These are phyloP conservation scores for Flabesymbios commensalis DNA, from an alignment of 2,888 invertebrate species.

Conservation along the genomic window DNA sequence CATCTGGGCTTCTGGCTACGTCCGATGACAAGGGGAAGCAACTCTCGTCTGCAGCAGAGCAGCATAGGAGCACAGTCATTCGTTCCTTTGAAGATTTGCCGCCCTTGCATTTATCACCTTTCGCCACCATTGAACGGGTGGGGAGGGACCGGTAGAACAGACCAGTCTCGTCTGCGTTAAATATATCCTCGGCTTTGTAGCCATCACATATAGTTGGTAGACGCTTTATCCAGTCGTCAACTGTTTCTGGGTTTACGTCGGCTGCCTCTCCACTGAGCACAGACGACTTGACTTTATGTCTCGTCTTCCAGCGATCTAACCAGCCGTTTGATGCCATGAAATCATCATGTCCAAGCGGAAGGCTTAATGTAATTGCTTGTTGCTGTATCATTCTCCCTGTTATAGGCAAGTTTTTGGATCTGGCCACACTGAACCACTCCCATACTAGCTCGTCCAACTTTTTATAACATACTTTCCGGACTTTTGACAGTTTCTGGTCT, in stretches of 20 bases:
- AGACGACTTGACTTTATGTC: no score
- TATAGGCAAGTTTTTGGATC: no score
- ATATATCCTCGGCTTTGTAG: background rate
- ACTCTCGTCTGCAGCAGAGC: background rate
- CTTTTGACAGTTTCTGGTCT: no score
- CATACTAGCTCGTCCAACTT: no score
- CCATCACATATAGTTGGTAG: background rate
- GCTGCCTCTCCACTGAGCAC: background rate
- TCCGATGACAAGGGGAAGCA: background rate
- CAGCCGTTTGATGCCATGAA: no score
- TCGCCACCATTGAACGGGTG: background rate
- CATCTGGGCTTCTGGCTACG: background rate
- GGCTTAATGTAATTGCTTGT: no score
- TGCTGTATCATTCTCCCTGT: no score
- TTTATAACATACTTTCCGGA: no score
- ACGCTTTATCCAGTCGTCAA: background rate
- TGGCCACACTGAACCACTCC: no score
- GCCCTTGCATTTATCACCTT: background rate
- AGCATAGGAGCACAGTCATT: background rate
- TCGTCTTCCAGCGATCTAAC: no score
- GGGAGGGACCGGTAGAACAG: background rate
- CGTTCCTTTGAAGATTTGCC: background rate
- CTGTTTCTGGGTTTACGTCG: background rate
- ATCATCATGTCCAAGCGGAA: no score
- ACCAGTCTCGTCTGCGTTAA: constrained; percentile 2